These are phyloP conservation scores for Danaus melanippus DNA, from an alignment of 1,140 invertebrate genomes.

Conservation along the genomic window DNA sequence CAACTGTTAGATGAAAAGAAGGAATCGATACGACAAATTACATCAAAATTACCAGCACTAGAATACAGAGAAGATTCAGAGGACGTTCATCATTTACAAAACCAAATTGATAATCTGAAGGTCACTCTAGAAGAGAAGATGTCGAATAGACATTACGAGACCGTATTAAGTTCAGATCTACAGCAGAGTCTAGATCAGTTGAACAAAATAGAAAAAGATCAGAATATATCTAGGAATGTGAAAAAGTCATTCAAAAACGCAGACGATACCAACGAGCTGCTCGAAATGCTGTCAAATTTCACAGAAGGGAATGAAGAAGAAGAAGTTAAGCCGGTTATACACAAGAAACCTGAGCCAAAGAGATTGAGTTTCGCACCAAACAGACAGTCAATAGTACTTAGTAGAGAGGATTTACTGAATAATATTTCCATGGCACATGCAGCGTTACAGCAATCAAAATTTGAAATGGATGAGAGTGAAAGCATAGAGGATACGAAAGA, in stretches of 20 bases:
- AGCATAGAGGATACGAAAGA: conserved; percentile 26
- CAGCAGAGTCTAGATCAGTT: conserved; percentile 11
- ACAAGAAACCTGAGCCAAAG: conserved; percentile 19
- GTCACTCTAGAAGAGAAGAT: conserved; percentile 11
- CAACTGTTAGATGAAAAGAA: too few species aligned
- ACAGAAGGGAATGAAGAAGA: conserved; percentile 30
- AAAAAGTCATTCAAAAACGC: conserved; percentile 33
- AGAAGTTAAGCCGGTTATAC: neutral
- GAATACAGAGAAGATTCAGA: conserved; percentile 18
- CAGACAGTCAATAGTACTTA: conserved; percentile 37
- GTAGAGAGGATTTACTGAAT: conserved; percentile 43
- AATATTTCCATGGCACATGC: conserved; percentile 50
- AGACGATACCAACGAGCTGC: conserved; percentile 46
- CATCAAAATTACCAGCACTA: conserved; percentile 4
- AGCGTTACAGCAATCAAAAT: conserved; percentile 31
- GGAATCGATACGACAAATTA: too few species aligned
- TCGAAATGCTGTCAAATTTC: conserved; percentile 48
- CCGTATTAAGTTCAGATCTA: conserved; percentile 25
- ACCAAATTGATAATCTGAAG: conserved; percentile 22
- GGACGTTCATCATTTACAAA: conserved; percentile 17
- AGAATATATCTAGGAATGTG: conserved; percentile 5
- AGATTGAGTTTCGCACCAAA: conserved; percentile 33
- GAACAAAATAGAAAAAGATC: conserved; percentile 12
- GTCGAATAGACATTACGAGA: conserved; percentile 28
- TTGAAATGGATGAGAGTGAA: conserved; percentile 32